These are phyloP conservation scores for Papilio dardanus DNA, from an alignment of 1,140 invertebrate species.

Conservation along the genomic window DNA sequence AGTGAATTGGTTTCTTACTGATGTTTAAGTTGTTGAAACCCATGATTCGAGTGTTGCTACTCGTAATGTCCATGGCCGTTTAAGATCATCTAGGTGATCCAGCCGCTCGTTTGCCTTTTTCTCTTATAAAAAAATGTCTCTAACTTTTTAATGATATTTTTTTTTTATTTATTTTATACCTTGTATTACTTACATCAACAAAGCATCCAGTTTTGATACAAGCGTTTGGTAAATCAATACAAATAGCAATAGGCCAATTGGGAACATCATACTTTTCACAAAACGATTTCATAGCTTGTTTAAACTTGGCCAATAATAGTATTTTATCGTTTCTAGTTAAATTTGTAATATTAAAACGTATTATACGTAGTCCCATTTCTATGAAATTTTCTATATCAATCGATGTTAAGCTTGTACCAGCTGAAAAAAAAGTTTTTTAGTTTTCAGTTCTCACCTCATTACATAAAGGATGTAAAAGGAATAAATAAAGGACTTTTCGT, in stretches of 20 bases:
- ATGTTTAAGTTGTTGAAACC: too few species aligned
- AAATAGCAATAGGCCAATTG: constrained; percentile 32
- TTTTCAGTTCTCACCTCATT: too few species aligned
- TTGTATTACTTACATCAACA: neutral
- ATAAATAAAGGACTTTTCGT: too few species aligned
- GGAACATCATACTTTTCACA: constrained; percentile 30
- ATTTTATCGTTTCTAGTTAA: constrained; percentile 25
- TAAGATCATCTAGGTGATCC: too few species aligned
- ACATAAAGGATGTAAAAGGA: too few species aligned
- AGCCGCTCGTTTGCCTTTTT: too few species aligned
- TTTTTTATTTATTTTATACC: too few species aligned
- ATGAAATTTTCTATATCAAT: constrained; percentile 34
- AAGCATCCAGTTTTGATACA: constrained; percentile 35
- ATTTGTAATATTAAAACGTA: constrained; percentile 24
- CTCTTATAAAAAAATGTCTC: too few species aligned
- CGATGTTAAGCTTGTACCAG: neutral
- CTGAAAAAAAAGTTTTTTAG: neutral
- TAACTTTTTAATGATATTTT: too few species aligned
- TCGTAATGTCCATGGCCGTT: too few species aligned
- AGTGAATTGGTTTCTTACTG: too few species aligned
- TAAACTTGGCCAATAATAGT: constrained; percentile 31
- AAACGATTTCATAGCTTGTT: constrained; percentile 30
- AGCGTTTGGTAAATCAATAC: constrained; percentile 25
- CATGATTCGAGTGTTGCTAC: too few species aligned
- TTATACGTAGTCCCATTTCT: constrained; percentile 31